Base-by-base conservation (phyloP, 1,140 invertebrate species). In the Plodia interpunctella region DNA sequence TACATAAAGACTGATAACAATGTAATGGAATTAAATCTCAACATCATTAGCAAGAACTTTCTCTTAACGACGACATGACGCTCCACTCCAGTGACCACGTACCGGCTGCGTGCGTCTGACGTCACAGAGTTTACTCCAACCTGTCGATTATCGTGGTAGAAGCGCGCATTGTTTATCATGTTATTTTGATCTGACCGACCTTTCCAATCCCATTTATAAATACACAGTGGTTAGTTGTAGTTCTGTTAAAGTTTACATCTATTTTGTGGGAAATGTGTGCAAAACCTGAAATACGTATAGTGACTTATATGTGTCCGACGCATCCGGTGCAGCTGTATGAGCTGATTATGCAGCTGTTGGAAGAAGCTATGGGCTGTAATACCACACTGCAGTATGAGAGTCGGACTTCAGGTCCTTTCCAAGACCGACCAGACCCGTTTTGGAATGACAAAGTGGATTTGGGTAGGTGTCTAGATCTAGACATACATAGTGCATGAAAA, bases 251-350 rank as follows among this genome's bases (percentile, higher is more conserved):
- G 49, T 25, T 52, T n/a, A 21, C 9, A n/a, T 20, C n/a, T 28
- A 21, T 20, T 21, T 21, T 30, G 52, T 15, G n/a, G n/a, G 76
- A 74, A 65, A 87, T 85, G 82, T 73, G 75, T 17, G 55, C 63
- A 54, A 61, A 76, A 60, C 55, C 56, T 58, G 82, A 88, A 62
- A 65, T 94, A 65, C 77, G 93, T 56, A 63, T 92, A 19, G 78
- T 89, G 38, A 93, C 92, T 0, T 93, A 93, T 70, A 90, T 94
- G 87, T 91, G 91, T 62, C 93, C 92, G 9, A 91, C 91, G 54
- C 88, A 93, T 68, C 92, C 92, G 3, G 90, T 93, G 8, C 91
- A 93, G 70, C 69, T 93, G 44, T 93, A 91, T 80, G 92, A 93
- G 70, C 74, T 89, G 49, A 79, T 93, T 30, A 64, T 92, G 68